Percentiles rank a stretch among this genome's conserved stretches.
Evolutionary conservation across 2,113 vertebrate species (phyloP).

Genomic region (Athene cunicularia): DNA sequence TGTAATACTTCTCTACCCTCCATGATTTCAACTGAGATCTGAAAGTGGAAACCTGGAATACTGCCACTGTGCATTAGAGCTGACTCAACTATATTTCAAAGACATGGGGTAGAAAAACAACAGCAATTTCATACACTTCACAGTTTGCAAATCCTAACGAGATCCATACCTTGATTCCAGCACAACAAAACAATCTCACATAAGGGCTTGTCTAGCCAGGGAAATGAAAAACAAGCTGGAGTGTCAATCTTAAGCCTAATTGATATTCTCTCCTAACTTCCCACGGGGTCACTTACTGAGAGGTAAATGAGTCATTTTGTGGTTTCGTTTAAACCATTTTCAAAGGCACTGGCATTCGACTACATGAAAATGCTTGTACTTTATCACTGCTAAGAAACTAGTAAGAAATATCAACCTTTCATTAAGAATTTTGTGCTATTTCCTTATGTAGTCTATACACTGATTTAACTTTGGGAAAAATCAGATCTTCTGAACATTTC

Average conservation of each 20-base stretch:
- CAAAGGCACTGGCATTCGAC: neutral
- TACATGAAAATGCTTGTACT: neutral
- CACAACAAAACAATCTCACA: neutral
- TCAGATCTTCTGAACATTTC: neutral
- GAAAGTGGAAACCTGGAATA: neutral
- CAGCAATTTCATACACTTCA: neutral
- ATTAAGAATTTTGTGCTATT: neutral
- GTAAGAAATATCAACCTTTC: neutral
- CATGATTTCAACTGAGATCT: neutral
- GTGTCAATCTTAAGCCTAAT: neutral
- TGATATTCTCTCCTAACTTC: neutral
- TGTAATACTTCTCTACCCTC: neutral
- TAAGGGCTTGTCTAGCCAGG: neutral
- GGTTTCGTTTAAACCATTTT: neutral
- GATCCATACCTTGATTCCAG: neutral
- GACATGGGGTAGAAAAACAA: neutral
- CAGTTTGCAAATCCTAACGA: neutral
- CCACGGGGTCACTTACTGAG: neutral
- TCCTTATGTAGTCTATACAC: rapidly evolving
- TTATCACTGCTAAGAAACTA: neutral
- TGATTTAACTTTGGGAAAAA: neutral
- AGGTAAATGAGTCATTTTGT: neutral
- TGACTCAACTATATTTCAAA: neutral
- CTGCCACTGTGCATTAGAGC: neutral
- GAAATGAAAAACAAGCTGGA: neutral